Conservation (phyloP, 2,797 vertebrate species). For the Pseudocheirus occidentalis region DNA sequence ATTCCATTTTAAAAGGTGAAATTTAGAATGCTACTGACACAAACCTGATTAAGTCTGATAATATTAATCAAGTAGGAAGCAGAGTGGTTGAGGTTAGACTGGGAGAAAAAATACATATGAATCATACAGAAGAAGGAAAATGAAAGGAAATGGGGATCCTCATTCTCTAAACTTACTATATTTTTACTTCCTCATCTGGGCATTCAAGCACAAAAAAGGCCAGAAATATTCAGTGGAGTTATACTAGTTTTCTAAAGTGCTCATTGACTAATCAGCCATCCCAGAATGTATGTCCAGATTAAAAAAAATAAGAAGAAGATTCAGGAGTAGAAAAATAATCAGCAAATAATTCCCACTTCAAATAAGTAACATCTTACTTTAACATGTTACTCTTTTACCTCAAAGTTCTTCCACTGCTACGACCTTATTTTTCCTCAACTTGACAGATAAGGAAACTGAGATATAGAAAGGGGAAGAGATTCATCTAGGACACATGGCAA, state of each 20-base stretch:
- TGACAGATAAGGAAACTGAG: background rate
- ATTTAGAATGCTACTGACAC: background rate
- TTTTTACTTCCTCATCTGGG: background rate
- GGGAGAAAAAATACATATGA: background rate
- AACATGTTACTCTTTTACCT: background rate
- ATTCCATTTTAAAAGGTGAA: background rate
- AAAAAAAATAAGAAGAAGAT: background rate
- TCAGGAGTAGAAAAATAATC: background rate
- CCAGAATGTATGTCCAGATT: background rate
- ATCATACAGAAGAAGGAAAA: background rate
- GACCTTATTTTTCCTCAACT: background rate
- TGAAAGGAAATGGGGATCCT: background rate
- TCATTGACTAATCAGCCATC: background rate
- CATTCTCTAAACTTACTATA: background rate
- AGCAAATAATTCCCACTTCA: background rate
- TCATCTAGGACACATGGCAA: background rate
- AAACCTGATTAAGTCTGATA: background rate
- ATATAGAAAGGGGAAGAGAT: background rate
- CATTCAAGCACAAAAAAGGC: background rate
- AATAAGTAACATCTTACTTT: background rate
- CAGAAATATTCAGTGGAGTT: background rate
- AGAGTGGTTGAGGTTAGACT: background rate
- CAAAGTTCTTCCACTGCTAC: background rate
- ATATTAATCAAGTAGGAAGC: background rate
- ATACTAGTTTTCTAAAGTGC: background rate